phyloP scores from a whole-genome alignment of 2,888 invertebrate species.

The Conops quadrifasciatus region DNA sequence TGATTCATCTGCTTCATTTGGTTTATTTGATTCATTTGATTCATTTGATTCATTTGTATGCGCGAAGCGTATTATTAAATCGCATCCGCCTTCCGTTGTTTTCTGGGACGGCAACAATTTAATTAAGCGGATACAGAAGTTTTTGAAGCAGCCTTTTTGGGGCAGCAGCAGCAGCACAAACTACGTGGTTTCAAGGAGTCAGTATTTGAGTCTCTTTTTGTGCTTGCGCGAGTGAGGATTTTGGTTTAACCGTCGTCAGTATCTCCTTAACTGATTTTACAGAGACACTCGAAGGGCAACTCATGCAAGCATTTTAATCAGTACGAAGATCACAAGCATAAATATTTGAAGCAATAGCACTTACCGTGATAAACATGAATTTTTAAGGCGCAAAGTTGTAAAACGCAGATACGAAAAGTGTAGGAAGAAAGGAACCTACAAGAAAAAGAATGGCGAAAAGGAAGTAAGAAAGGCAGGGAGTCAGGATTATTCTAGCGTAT shows the following conservation, averaged over 20 bases:
- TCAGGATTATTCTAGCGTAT: too few species aligned
- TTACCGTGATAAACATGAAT: conserved; percentile 10
- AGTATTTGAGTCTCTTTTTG: too few species aligned
- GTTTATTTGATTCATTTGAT: too few species aligned
- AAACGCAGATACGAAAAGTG: too few species aligned
- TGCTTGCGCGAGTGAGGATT: neutral
- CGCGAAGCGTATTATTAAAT: conserved; percentile 32
- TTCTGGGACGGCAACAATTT: conserved; percentile 46
- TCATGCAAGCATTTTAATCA: conserved; percentile 20
- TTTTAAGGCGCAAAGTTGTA: too few species aligned
- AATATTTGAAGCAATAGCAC: conserved; percentile 7
- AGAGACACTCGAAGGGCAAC: conserved; percentile 12
- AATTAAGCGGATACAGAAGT: conserved; percentile 56
- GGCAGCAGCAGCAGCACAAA: conserved; percentile 3
- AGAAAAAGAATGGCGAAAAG: too few species aligned
- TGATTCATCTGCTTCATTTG: too few species aligned
- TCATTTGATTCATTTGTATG: conserved; percentile 46
- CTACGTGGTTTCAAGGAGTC: neutral
- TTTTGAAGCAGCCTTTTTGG: conserved; percentile 33
- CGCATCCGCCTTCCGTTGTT: conserved; percentile 39
- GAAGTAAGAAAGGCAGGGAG: too few species aligned
- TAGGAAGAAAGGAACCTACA: too few species aligned
- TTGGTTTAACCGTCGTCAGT: neutral
- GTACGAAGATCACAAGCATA: neutral
- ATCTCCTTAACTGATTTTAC: conserved; percentile 6